Evolutionary conservation across 1,140 invertebrate genomes (phyloP), one percentile per base, ranked within the genome.

Genomic region (Camponotus floridanus): DNA sequence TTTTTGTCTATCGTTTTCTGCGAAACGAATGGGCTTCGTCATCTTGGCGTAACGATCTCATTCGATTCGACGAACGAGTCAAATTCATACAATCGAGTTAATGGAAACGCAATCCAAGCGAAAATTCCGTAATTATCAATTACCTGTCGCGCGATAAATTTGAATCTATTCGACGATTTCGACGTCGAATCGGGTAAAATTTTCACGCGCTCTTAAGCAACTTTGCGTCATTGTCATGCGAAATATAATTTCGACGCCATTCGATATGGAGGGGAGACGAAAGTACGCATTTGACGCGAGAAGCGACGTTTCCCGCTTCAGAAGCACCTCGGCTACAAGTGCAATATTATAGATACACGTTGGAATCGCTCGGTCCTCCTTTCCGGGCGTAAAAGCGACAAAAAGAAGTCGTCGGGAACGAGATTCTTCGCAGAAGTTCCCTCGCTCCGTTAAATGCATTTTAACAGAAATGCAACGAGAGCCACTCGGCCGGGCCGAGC

Each of bases 371-470:
- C 8, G 42, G 26, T 36, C 13, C 21, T 55, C 6, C 11, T 31
- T 45, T 33, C 39, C 67, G 55, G 39, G 0, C 18, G 55, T 31
- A 74, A 36, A 42, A 48, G 55, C 7, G 26, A 11, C 51, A 70
- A 55, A 70, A 55, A 42, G 79, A 31, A 70, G 39, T 31, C 48
- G 33, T 80, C 26, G 18, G 26, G 18, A 68, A 26, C 45, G 48
- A 51, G 15, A 51, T 51, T 51, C 48, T 51, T 51, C 0, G 11
- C 61, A 45, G 55, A 62, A 83, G 79, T 73, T 61, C 55, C 79
- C 48, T 62, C 73, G 79, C 68, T 73, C 15, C 67, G 55, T 13
- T 83, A 83, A 83, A 83, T 74, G 68, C 39, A 83, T 45, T 83
- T 83, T 83, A 45, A 74, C 55, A 26, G 68, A 74, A 81, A 42